A percentile compares a stretch with the other conserved stretches of the same genome.
Conservation (phyloP, 2,888 invertebrate species). For the Cosmia trapezina region DNA sequence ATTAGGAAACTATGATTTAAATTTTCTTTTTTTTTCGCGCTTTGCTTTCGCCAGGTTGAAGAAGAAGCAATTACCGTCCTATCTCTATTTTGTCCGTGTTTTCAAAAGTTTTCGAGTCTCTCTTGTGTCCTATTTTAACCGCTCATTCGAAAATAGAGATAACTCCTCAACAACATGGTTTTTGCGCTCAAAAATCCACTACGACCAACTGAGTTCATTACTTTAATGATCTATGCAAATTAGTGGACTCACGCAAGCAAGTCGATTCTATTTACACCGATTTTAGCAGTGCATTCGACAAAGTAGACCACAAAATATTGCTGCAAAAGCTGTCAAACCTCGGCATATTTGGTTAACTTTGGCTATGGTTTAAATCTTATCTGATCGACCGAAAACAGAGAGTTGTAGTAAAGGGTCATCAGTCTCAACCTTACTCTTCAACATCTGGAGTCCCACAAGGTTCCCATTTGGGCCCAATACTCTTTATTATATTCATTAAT, state of each 20-base stretch:
- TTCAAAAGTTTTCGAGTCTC: too few species aligned
- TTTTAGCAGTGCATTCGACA: too few species aligned
- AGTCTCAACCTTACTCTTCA: neutral
- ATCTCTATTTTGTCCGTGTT: neutral
- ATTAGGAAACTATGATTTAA: too few species aligned
- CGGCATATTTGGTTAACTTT: neutral
- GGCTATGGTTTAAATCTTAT: slow-evolving; percentile 7
- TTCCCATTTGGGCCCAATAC: neutral
- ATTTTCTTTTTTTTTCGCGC: too few species aligned
- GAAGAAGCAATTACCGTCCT: too few species aligned
- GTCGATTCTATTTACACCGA: too few species aligned
- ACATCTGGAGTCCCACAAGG: slow-evolving; percentile 5
- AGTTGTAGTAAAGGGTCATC: slow-evolving; percentile 7
- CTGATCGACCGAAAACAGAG: neutral
- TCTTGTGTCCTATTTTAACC: neutral
- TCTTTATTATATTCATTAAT: neutral
- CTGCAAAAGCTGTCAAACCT: neutral
- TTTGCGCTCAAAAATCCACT: neutral
- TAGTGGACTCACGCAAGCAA: too few species aligned
- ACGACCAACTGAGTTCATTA: neutral
- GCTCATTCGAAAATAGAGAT: neutral
- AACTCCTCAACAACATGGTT: neutral
- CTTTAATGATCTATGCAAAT: neutral
- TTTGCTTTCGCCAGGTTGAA: too few species aligned
- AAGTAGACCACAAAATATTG: neutral